Percentiles rank a stretch among this genome's conserved stretches.
Conservation (phyloP, 2,888 invertebrate species). For the Tortricodes alternella region DNA sequence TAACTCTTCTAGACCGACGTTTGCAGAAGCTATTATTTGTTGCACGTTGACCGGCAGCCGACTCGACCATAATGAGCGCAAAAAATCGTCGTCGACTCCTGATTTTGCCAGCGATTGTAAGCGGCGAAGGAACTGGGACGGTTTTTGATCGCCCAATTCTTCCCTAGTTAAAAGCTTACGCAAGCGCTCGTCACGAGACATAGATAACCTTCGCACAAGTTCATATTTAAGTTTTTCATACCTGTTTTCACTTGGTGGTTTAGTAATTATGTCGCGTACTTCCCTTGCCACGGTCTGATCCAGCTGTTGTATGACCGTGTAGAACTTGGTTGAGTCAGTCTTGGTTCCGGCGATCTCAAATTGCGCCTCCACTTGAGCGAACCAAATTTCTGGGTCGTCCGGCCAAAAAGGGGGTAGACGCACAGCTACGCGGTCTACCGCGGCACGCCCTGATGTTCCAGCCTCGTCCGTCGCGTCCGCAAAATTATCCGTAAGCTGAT, state of each 20-base stretch:
- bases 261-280: background rate
- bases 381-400: conserved; percentile 5
- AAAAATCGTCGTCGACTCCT: background rate
- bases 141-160: background rate
- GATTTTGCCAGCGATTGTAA: background rate
- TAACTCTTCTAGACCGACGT: background rate
- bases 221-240: background rate
- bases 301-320: background rate
- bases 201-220: background rate
- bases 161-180: background rate
- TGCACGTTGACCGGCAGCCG: background rate
- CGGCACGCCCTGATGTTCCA: background rate
- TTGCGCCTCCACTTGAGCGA: conserved; percentile 1
- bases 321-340: background rate
- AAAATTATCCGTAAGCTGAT: background rate
- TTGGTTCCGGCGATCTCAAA: background rate
- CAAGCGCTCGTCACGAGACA: background rate
- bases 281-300: background rate
- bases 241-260: background rate
- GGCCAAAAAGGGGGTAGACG: conserved; percentile 3
- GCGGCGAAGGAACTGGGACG: background rate
- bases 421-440: background rate
- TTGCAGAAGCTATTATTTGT: background rate
- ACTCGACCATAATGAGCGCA: background rate
- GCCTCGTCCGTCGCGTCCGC: background rate